Percentiles rank a stretch among this genome's conserved stretches.
Evolutionary conservation across 53 echinoderm and acorn worm genomes (phyloP).

Genomic region (Arbacia lixula): DNA sequence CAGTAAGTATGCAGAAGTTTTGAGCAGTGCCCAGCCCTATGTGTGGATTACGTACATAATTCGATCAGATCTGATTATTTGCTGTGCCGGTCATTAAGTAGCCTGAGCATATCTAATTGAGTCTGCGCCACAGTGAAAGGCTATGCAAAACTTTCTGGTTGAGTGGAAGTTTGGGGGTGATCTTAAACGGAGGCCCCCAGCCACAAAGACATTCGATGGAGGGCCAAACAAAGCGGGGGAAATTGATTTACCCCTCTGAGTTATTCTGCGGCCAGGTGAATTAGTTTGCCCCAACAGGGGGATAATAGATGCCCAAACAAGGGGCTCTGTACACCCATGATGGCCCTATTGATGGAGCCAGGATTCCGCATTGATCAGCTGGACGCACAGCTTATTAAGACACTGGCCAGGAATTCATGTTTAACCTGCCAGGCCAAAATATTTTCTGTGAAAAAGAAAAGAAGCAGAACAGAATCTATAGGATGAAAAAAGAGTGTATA

Average conservation of each 20-base stretch:
- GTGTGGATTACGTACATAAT: no score
- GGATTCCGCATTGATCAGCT: constrained; percentile 22
- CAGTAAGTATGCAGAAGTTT: no score
- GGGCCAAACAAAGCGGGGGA: not conserved
- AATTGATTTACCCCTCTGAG: constrained; percentile 39
- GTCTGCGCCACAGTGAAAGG: no score
- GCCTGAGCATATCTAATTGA: no score
- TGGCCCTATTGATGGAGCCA: constrained; percentile 11
- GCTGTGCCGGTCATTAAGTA: no score
- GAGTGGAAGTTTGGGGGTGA: no score
- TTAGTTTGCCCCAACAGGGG: constrained; percentile 18
- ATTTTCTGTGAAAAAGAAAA: no score
- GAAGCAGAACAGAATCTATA: no score
- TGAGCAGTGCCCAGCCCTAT: no score
- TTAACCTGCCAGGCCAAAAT: constrained; percentile 18
- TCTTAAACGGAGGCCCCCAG: constrained; percentile 1
- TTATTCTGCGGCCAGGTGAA: constrained; percentile 25
- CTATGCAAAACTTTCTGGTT: no score
- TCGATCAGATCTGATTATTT: no score
- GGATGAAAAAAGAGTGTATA: no score
- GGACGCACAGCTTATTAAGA: constrained; percentile 29
- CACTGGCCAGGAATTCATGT: constrained; percentile 10
- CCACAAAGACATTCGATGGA: not conserved
- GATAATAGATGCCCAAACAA: constrained; percentile 10
- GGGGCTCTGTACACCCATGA: not conserved